Evolutionary conservation across 2,888 invertebrate species (phyloP).

Genomic region (Eristalis intricaria): DNA sequence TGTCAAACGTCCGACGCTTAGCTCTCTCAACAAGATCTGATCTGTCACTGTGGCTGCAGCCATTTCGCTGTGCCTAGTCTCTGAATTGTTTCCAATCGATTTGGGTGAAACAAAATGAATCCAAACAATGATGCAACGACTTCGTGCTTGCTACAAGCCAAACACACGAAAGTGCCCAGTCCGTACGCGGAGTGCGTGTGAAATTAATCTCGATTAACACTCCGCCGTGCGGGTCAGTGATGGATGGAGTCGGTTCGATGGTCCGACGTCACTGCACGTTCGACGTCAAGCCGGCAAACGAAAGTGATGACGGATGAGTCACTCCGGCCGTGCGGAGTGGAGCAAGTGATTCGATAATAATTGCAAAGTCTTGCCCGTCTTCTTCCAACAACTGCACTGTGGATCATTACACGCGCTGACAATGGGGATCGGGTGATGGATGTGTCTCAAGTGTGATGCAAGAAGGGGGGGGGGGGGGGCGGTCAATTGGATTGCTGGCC

Average conservation of each 20-base stretch:
- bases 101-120: constrained; percentile 8
- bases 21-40: constrained; percentile 5
- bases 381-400: constrained; percentile 1
- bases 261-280: constrained; percentile 13
- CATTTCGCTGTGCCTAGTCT: not conserved
- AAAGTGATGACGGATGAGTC: constrained; percentile 9
- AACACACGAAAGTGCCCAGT: not conserved
- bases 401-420: not conserved
- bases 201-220: constrained; percentile 11
- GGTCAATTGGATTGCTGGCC: not conserved
- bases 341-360: constrained; percentile 6
- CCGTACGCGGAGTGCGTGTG: constrained; percentile 13
- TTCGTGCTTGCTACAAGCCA: not conserved
- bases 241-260: constrained; percentile 1
- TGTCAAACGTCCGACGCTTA: constrained; percentile 18
- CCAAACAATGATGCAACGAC: not conserved
- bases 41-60: not conserved
- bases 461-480: not conserved
- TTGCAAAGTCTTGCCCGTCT: not conserved
- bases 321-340: not conserved
- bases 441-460: constrained; percentile 21
- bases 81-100: not conserved
- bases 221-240: not conserved
- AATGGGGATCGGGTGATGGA: constrained; percentile 14
- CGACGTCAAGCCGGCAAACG: constrained; percentile 7